A percentile compares a stretch with the other conserved stretches of the same genome.
Conservation (phyloP, 2,888 invertebrate genomes). For the Harpalus rufipes region DNA sequence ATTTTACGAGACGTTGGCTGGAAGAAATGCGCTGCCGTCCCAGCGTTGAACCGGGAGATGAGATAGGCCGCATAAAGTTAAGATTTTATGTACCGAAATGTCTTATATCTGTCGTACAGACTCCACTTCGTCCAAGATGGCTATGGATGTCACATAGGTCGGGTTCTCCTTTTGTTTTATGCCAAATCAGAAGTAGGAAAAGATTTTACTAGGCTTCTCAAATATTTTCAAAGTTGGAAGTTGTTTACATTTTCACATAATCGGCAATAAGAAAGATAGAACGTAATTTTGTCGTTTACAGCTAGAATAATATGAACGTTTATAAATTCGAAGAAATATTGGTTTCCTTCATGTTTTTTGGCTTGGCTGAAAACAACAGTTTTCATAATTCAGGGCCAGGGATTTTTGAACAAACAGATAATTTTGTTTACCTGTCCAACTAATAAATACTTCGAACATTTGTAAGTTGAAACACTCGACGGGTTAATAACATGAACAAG, state of each 20-base stretch:
- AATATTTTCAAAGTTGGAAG: background rate
- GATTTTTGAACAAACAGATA: background rate
- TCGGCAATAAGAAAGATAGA: too few species aligned
- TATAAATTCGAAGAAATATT: background rate
- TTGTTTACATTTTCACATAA: background rate
- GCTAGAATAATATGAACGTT: background rate
- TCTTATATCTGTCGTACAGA: constrained; percentile 27
- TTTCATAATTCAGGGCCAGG: background rate
- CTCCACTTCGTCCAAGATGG: constrained; percentile 27
- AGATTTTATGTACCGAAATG: constrained; percentile 58
- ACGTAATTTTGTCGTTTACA: too few species aligned
- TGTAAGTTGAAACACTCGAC: background rate
- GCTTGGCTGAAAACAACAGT: background rate
- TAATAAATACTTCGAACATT: background rate
- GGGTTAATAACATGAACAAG: constrained; percentile 4
- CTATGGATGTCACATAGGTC: constrained; percentile 28
- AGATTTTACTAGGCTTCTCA: background rate
- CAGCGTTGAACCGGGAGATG: constrained; percentile 1
- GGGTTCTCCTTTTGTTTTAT: constrained; percentile 24
- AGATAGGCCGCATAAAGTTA: constrained; percentile 57
- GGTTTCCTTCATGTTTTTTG: background rate
- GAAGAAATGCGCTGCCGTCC: constrained; percentile 18
- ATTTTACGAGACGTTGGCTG: constrained; percentile 47
- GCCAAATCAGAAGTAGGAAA: constrained; percentile 28
- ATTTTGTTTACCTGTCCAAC: background rate